phyloP scores from a whole-genome alignment of 2,113 vertebrate genomes.

The Pomatorhinus ruficollis region DNA sequence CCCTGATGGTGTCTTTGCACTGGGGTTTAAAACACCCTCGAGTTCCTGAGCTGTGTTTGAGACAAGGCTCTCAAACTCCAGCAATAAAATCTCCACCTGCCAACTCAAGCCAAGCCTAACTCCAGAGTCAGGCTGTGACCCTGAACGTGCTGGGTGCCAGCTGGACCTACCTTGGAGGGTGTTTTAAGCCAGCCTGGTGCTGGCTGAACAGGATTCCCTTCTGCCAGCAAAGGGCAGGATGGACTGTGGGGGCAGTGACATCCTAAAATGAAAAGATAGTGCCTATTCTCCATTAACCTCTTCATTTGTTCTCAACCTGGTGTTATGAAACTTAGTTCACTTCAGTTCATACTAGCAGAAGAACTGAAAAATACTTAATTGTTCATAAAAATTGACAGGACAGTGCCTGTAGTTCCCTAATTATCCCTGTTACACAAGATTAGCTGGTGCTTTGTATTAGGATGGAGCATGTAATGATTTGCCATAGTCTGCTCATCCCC shows the following conservation, averaged over 20 bases:
- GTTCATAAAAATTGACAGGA: background rate
- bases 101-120: background rate
- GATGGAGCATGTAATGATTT: background rate
- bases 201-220: background rate
- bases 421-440: background rate
- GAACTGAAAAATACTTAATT: background rate
- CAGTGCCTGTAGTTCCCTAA: background rate
- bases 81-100: background rate
- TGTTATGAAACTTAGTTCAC: background rate
- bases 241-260: conserved; percentile 18
- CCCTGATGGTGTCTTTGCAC: background rate
- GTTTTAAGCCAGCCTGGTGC: background rate
- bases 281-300: conserved; percentile 4
- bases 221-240: conserved; percentile 41
- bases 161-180: background rate
- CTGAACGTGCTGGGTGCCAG: rapidly evolving
- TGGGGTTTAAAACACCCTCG: background rate
- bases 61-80: background rate
- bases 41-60: background rate
- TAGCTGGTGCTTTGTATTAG: background rate
- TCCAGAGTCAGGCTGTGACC: background rate
- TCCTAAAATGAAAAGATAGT: background rate
- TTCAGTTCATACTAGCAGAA: background rate
- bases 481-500: background rate
- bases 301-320: background rate